These are phyloP conservation scores for Sisyra nigra DNA, from an alignment of 2,888 invertebrate genomes.

Conservation along the genomic window DNA sequence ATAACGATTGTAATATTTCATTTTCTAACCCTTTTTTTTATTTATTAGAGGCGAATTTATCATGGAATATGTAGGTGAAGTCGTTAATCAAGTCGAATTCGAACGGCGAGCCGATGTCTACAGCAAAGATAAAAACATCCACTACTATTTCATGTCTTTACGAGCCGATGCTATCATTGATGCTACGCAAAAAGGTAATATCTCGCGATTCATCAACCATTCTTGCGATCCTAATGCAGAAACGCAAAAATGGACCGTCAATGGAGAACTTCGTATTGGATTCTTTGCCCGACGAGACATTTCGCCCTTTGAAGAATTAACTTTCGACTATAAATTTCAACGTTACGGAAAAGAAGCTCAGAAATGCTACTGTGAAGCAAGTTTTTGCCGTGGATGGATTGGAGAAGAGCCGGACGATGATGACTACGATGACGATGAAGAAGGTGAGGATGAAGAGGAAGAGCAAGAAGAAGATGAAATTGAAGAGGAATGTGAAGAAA, in stretches of 20 bases:
- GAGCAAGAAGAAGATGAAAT: slow-evolving; percentile 25
- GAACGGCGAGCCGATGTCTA: slow-evolving; percentile 76
- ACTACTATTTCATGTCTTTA: slow-evolving; percentile 96
- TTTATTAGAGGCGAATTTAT: slow-evolving; percentile 73
- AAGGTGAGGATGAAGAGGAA: slow-evolving; percentile 29
- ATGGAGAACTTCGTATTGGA: slow-evolving; percentile 85
- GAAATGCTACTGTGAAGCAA: slow-evolving; percentile 83
- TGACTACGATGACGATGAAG: slow-evolving; percentile 39
- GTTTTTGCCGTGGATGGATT: slow-evolving; percentile 87
- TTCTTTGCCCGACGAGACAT: slow-evolving; percentile 86
- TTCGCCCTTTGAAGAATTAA: slow-evolving; percentile 81
- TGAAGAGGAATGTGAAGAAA: slow-evolving; percentile 19
- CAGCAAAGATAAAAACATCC: slow-evolving; percentile 74
- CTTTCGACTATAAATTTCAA: slow-evolving; percentile 97
- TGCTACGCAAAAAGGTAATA: slow-evolving; percentile 89
- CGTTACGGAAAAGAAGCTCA: slow-evolving; percentile 94
- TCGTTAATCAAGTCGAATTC: slow-evolving; percentile 81
- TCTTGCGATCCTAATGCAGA: slow-evolving; percentile 98
- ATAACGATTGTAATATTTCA: no score
- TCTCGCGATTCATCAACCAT: slow-evolving; percentile 96
- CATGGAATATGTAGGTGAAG: slow-evolving; percentile 98
- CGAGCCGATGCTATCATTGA: slow-evolving; percentile 90
- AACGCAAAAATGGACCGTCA: slow-evolving; percentile 95
- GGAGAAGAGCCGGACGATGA: slow-evolving; percentile 72
- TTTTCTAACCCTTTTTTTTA: no score